These are phyloP conservation scores for Rhinolophus ferrumequinum DNA, from an alignment of 2,113 vertebrate species.

Conservation along the genomic window DNA sequence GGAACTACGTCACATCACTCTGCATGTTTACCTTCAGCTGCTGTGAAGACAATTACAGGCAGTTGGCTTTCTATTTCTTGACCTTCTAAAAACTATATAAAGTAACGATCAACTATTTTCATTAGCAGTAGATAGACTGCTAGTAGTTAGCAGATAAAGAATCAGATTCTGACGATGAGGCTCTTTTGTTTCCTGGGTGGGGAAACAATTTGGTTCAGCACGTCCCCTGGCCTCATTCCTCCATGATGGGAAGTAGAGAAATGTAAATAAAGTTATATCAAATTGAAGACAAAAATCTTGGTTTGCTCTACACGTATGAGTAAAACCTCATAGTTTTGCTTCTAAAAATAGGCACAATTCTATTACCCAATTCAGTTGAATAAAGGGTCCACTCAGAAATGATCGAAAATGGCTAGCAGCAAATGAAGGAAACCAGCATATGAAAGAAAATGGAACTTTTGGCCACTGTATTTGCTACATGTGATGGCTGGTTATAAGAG, in stretches of 20 bases:
- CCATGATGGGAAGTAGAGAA: not conserved
- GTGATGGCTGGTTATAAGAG: not conserved
- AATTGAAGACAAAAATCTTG: constrained; percentile 43
- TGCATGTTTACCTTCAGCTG: not conserved
- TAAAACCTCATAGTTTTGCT: not conserved
- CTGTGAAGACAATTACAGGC: not conserved
- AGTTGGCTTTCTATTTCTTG: not conserved
- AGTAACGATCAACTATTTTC: not conserved
- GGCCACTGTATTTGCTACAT: not conserved
- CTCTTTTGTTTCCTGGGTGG: not conserved
- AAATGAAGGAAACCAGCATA: not conserved
- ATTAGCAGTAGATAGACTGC: not conserved
- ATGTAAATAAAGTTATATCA: constrained; percentile 41
- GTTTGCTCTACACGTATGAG: not conserved
- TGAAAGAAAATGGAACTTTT: not conserved
- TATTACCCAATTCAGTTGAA: not conserved
- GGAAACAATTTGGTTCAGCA: not conserved
- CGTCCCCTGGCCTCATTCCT: not conserved
- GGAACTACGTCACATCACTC: not conserved
- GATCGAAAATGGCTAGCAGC: not conserved
- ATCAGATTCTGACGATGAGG: not conserved
- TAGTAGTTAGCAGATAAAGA: constrained; percentile 29
- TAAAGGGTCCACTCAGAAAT: not conserved
- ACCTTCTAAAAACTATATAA: constrained; percentile 32
- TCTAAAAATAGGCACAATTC: constrained; percentile 23